Percentiles rank a stretch among this genome's conserved stretches.
phyloP scores from a whole-genome alignment of 2,113 vertebrate genomes.

The Hippopotamus amphibius region DNA sequence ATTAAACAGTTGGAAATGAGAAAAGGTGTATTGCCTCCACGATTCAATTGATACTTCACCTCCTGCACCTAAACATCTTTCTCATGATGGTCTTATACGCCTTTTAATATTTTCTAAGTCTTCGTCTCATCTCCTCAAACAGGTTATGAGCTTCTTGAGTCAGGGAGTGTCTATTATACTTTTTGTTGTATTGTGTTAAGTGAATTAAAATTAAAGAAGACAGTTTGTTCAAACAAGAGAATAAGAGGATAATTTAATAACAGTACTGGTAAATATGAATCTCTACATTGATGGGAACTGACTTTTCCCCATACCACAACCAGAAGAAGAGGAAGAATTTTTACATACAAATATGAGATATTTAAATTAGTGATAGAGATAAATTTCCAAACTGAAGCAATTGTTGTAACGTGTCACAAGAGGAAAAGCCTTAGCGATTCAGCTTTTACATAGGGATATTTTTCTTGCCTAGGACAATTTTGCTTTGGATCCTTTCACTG shows the following conservation, averaged over 20 bases:
- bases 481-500: not conserved
- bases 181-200: not conserved
- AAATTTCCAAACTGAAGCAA: not conserved
- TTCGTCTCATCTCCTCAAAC: slow-evolving; percentile 25
- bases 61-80: not conserved
- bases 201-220: not conserved
- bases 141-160: not conserved
- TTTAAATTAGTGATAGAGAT: not conserved
- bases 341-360: not conserved
- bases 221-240: not conserved
- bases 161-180: not conserved
- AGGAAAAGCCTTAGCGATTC: not conserved
- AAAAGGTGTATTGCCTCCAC: not conserved
- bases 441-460: not conserved
- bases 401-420: not conserved
- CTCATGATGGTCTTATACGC: not conserved
- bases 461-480: not conserved
- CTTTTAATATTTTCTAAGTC: not conserved
- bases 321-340: not conserved
- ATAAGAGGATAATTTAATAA: slow-evolving; percentile 5
- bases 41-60: not conserved
- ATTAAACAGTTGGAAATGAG: slow-evolving; percentile 44
- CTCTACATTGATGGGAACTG: not conserved
- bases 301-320: not conserved
- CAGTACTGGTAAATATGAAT: not conserved